Evolutionary conservation across 2,888 invertebrate genomes (phyloP).

Genomic region (Platycnemis pennipes): DNA sequence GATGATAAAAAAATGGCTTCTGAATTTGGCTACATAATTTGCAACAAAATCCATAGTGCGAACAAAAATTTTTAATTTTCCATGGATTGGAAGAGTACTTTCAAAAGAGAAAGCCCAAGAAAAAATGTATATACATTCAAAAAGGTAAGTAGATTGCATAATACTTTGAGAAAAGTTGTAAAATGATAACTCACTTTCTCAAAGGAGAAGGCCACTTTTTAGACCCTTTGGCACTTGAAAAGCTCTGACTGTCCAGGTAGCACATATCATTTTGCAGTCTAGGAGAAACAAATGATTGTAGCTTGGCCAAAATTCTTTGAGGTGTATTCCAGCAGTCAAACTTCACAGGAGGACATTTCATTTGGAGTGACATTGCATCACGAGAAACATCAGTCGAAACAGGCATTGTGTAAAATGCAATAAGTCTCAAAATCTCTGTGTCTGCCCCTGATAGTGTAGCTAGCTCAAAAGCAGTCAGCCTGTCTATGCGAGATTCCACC

Average conservation of each 20-base stretch:
- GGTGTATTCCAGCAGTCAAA: not conserved
- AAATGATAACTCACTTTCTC: not conserved
- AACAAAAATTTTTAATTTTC: too few relatives aligned
- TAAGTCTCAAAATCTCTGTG: not conserved
- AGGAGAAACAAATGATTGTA: not conserved
- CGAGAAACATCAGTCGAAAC: not conserved
- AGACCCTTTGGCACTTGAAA: not conserved
- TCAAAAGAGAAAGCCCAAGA: not conserved
- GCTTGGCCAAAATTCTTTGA: not conserved
- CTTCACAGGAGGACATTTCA: not conserved
- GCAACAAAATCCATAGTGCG: too few relatives aligned
- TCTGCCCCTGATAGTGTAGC: conserved; percentile 7
- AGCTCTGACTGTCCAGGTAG: not conserved
- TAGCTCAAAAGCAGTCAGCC: conserved; percentile 56
- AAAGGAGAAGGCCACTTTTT: not conserved
- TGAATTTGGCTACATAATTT: too few relatives aligned
- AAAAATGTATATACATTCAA: not conserved
- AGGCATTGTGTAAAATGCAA: not conserved
- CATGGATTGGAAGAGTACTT: too few relatives aligned
- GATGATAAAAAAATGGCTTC: too few relatives aligned
- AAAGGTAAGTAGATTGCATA: not conserved
- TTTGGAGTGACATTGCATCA: not conserved
- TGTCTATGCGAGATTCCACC: not conserved
- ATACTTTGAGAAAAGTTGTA: not conserved
- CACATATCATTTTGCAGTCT: not conserved